Conservation (phyloP, 2,113 vertebrate genomes). For the Mus spicilegus region DNA sequence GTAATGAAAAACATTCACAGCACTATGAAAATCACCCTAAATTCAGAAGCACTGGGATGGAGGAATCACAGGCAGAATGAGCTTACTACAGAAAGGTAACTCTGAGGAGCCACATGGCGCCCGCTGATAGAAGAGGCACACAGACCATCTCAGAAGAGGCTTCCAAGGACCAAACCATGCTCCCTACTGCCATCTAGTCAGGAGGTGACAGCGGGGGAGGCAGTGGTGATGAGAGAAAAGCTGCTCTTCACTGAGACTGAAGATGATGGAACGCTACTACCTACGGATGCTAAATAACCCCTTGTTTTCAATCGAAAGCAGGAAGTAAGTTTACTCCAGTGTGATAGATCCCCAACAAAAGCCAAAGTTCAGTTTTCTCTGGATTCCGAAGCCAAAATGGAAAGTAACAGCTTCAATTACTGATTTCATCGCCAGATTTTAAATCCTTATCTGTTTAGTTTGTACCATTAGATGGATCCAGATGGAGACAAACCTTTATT, state of each 20-base stretch:
- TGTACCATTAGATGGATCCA: slow-evolving; percentile 28
- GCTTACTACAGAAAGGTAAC: background rate
- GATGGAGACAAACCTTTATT: background rate
- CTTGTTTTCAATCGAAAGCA: slow-evolving; percentile 10
- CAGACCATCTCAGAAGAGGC: background rate
- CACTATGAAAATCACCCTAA: slow-evolving; percentile 17
- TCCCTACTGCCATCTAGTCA: background rate
- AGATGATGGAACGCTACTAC: background rate
- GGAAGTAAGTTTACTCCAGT: background rate
- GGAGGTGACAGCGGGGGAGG: background rate
- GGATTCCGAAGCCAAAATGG: slow-evolving; percentile 50
- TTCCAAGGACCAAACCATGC: background rate
- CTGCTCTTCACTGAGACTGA: slow-evolving; percentile 35
- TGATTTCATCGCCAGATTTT: slow-evolving; percentile 19
- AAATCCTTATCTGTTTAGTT: slow-evolving; percentile 44
- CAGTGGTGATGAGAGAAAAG: background rate
- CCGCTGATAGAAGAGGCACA: slow-evolving; percentile 30
- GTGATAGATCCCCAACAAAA: slow-evolving; percentile 29
- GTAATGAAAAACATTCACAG: background rate
- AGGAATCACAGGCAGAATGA: slow-evolving; percentile 38
- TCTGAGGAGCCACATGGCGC: background rate
- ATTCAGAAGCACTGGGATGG: background rate
- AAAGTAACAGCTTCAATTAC: slow-evolving; percentile 50
- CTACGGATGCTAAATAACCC: background rate
- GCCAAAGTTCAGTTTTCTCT: background rate